A percentile compares a stretch with the other conserved stretches of the same genome.
Conservation (phyloP, 2,888 invertebrate genomes). For the Aspidiotus rigidus region DNA sequence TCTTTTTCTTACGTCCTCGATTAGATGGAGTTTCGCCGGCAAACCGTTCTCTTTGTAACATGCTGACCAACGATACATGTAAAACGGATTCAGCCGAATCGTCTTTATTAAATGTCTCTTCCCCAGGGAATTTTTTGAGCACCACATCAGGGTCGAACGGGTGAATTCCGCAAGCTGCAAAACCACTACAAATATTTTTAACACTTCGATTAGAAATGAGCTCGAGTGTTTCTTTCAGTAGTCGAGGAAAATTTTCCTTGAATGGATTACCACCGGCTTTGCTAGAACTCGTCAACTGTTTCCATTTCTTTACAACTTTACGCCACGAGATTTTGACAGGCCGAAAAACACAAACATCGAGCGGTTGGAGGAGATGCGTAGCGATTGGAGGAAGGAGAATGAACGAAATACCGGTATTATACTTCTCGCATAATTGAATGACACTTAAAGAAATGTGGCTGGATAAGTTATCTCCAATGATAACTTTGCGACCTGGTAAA, state of each 20-base stretch:
- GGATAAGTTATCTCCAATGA: slow-evolving; percentile 24
- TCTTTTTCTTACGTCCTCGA: not conserved
- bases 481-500: slow-evolving; percentile 13
- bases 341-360: slow-evolving; percentile 26
- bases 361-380: slow-evolving; percentile 20
- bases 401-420: slow-evolving; percentile 10
- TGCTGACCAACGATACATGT: not conserved
- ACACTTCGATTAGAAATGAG: not conserved
- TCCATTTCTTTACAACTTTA: not conserved
- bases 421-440: slow-evolving; percentile 12
- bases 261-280: not conserved
- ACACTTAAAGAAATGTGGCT: slow-evolving; percentile 11
- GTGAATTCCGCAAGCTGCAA: not conserved
- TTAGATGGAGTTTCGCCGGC: not conserved
- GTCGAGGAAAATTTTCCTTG: slow-evolving; percentile 4
- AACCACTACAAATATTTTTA: not conserved
- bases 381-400: slow-evolving; percentile 17
- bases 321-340: slow-evolving; percentile 17
- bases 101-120: not conserved
- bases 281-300: not conserved
- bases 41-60: slow-evolving; percentile 3
- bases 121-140: not conserved
- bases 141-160: not conserved
- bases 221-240: not conserved
- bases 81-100: not conserved